Evolutionary conservation across 2,113 vertebrate genomes (phyloP).

Genomic region (Athene cunicularia): DNA sequence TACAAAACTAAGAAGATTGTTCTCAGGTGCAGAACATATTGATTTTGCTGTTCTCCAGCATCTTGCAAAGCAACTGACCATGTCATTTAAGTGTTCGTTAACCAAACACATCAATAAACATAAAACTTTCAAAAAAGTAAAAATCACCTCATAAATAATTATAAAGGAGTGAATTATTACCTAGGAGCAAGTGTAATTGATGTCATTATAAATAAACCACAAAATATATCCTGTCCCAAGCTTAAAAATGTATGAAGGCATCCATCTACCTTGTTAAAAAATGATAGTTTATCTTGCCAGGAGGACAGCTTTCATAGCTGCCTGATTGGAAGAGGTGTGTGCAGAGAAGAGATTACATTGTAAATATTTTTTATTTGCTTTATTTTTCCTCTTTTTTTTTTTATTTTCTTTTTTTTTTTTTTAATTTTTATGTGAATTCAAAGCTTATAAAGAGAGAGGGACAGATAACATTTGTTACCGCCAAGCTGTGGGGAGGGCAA

Average conservation of each 20-base stretch:
- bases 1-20: slow-evolving; percentile 61
- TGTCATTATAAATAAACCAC: slow-evolving; percentile 64
- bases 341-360: slow-evolving; percentile 36
- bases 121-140: slow-evolving; percentile 66
- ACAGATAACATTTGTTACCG: slow-evolving; percentile 10
- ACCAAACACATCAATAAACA: slow-evolving; percentile 65
- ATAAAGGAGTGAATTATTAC: slow-evolving; percentile 68
- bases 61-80: slow-evolving; percentile 58
- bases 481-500: not conserved
- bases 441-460: not conserved
- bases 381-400: not conserved
- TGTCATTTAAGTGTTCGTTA: slow-evolving; percentile 62
- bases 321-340: slow-evolving; percentile 57
- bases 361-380: slow-evolving; percentile 57
- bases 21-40: slow-evolving; percentile 55
- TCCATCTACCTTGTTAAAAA: slow-evolving; percentile 65
- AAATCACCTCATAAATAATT: slow-evolving; percentile 71
- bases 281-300: slow-evolving; percentile 58
- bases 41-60: slow-evolving; percentile 64
- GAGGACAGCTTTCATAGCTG: slow-evolving; percentile 59
- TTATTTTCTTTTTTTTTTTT: too few relatives aligned
- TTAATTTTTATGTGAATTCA: slow-evolving; percentile 2
- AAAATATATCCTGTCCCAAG: slow-evolving; percentile 58
- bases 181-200: slow-evolving; percentile 55
- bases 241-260: slow-evolving; percentile 64